Base-by-base conservation (phyloP, 2,797 vertebrate species). In the Rhynchotus rufescens region DNA sequence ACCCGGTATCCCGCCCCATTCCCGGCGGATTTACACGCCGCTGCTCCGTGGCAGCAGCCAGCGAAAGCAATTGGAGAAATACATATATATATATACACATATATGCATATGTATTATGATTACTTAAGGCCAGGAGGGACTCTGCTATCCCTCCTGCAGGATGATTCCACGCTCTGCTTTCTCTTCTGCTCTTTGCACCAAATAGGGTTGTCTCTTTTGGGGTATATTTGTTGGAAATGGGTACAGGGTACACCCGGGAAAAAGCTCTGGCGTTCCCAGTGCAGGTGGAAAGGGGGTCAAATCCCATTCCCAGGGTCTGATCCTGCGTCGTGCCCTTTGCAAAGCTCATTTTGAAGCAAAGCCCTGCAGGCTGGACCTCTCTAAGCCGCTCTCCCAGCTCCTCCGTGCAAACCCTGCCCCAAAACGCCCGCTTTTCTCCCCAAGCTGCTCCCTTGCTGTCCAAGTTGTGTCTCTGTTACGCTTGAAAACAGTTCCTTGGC, bases 401-500 rank as follows among this genome's bases (percentile, higher is more conserved):
- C 67, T 32, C 57, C 74, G 9, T 15, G 60, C 22, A 3, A 1
- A 26, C 44, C 22, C 5, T 25, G 8, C 84, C 49, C n/a, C 62
- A 20, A 34, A 5, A 26, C 59, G 23, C 79, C 79, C 49, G 88
- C 62, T 47, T 0, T 60, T 88, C 88, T 76, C 76, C 80, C 21
- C 1, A 79, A 15, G 80, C 72, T 23, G 68, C 44, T 59, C 34
- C 80, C 36, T 85, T 2, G 10, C 82, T 62, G 90, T 47, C 86
- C 90, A 28, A 40, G 4, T 69, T 82, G 91, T 68, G 91, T 90
- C 81, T 75, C 26, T 84, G 60, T 91, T 34, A 85, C 34, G 30
- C 78, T 72, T 95, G 93, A 95, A 95, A 96, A 96, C 90, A 96
- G 90, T 30, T 80, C 52, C 67, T 86, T 94, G 92, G 92, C 95